Conservation (phyloP, 2,888 invertebrate genomes). For the Phymatocera aterrima region DNA sequence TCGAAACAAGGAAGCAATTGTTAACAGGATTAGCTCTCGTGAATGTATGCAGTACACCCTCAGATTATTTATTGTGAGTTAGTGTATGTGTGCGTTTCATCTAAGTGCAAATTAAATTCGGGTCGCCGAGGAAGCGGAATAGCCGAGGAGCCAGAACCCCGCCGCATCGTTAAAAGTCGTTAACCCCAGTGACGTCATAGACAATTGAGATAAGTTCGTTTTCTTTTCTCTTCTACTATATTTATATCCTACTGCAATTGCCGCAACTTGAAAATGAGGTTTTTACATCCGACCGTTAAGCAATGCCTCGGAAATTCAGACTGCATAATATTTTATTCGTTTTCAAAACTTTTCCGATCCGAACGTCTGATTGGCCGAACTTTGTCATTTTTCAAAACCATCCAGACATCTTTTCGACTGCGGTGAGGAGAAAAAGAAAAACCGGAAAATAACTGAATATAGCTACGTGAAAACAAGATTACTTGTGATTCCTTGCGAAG, state of each 20-base stretch:
- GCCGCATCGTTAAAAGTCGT: conserved; percentile 43
- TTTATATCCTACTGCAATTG: conserved; percentile 15
- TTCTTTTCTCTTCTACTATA: conserved; percentile 10
- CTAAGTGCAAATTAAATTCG: conserved; percentile 39
- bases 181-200: conserved; percentile 38
- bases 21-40: background rate
- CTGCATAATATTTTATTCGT: background rate
- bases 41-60: background rate
- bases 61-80: background rate
- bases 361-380: background rate
- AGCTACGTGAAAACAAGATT: no score
- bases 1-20: background rate
- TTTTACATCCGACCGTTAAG: conserved; percentile 16
- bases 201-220: conserved; percentile 42
- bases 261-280: conserved; percentile 18
- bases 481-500: background rate
- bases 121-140: conserved; percentile 1
- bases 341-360: conserved; percentile 11
- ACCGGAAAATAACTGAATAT: no score
- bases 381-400: background rate
- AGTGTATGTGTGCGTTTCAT: background rate
- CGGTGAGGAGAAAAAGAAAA: no score
- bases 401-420: no score
- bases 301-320: background rate
- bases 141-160: conserved; percentile 27